Conservation (phyloP, 37 sponge, comb jelly and placozoan genomes). For the Spongilla lacustris region DNA sequence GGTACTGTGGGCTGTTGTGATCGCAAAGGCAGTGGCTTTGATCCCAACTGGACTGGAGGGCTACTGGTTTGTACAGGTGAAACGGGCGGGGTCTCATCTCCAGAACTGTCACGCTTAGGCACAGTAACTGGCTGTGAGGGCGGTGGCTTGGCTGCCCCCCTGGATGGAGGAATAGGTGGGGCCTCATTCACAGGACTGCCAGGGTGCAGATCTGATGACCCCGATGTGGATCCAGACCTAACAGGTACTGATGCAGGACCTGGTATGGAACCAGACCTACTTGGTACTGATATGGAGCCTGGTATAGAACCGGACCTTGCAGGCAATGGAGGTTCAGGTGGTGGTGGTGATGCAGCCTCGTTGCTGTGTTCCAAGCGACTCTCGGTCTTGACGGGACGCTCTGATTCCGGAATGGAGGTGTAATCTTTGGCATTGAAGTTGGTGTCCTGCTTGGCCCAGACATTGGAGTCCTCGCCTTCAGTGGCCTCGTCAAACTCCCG, state of each 20-base stretch:
- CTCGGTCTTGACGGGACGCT: not conserved
- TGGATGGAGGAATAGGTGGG: not conserved
- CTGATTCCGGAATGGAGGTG: not conserved
- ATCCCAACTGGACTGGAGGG: not conserved
- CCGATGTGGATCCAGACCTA: not conserved
- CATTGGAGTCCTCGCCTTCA: not conserved
- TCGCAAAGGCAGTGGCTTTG: not conserved
- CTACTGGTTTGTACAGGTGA: not conserved
- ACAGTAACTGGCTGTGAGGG: not conserved
- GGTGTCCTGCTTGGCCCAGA: not conserved
- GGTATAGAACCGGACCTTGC: not conserved
- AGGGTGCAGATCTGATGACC: not conserved
- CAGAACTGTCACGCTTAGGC: not conserved
- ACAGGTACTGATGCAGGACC: not conserved
- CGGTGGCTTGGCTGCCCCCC: not conserved
- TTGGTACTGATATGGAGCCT: not conserved
- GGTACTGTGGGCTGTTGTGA: not conserved
- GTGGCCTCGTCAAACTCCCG: conserved; percentile 56
- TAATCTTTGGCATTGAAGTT: not conserved
- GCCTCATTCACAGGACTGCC: not conserved
- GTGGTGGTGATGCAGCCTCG: not conserved
- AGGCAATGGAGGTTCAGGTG: not conserved
- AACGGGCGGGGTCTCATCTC: not conserved
- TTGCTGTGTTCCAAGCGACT: not conserved
- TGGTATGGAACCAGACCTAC: not conserved